phyloP scores from a whole-genome alignment of 1,140 invertebrate species.

The Apis florea region DNA sequence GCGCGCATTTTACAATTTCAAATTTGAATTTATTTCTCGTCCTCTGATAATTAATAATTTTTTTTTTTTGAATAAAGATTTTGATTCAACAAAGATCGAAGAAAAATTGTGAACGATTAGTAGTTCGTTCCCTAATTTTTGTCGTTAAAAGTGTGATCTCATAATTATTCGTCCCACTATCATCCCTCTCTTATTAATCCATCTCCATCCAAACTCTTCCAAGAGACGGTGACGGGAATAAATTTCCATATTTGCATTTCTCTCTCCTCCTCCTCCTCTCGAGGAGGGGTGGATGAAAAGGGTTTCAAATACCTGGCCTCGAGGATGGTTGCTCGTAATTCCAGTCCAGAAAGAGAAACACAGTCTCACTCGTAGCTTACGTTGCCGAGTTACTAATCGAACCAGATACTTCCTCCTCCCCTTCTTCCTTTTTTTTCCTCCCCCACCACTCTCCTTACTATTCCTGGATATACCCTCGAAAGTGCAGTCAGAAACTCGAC shows the following conservation, averaged over 20 bases:
- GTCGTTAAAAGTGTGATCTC: no score
- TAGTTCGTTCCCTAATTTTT: no score
- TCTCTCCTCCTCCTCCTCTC: not conserved
- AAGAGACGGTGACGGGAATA: conserved; percentile 31
- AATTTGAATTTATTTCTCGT: no score
- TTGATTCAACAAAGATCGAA: no score
- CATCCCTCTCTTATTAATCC: not conserved
- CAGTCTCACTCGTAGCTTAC: conserved; percentile 33
- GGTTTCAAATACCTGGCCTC: not conserved
- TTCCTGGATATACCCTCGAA: conserved; percentile 62
- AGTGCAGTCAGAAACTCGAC: conserved; percentile 61
- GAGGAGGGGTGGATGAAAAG: no score
- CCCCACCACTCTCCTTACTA: conserved; percentile 53
- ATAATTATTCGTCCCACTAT: no score
- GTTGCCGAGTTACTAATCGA: conserved; percentile 63
- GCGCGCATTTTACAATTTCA: no score
- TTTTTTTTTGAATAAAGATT: no score
- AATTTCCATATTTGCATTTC: conserved; percentile 53
- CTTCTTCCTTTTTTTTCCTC: not conserved
- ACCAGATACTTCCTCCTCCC: conserved; percentile 37
- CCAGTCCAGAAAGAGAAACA: conserved; percentile 39
- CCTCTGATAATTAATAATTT: no score
- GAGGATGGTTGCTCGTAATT: conserved; percentile 28
- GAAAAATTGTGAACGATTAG: no score
- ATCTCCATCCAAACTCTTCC: not conserved